phyloP scores from a whole-genome alignment of 2,113 vertebrate species.

The Neolamprologus tretocephalus region DNA sequence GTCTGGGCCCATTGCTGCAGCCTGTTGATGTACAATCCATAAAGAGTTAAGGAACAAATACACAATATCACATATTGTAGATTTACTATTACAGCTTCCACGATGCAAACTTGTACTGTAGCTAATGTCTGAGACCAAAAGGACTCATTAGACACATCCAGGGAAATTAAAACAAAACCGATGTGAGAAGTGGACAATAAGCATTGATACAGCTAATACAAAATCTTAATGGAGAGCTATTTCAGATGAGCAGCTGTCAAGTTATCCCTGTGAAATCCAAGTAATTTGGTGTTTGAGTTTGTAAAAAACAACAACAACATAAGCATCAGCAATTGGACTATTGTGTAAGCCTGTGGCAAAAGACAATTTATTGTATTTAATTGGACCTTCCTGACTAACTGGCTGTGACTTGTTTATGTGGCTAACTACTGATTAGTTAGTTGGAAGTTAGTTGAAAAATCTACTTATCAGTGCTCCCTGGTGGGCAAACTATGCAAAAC shows the following conservation, averaged over 20 bases:
- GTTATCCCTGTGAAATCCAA: not conserved
- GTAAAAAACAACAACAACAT: not conserved
- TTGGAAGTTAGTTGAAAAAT: not conserved
- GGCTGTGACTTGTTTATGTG: not conserved
- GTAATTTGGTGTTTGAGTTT: not conserved
- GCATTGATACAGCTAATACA: not conserved
- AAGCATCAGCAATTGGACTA: not conserved
- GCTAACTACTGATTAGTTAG: not conserved
- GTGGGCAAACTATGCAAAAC: not conserved
- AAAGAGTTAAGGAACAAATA: not conserved
- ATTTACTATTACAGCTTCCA: not conserved
- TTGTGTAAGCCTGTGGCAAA: not conserved
- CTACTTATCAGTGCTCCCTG: not conserved
- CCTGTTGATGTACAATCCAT: not conserved
- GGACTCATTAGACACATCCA: not conserved
- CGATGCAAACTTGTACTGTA: not conserved
- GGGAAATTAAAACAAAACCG: not conserved
- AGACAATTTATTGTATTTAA: not conserved
- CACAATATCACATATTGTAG: not conserved
- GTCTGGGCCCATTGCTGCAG: slow-evolving; percentile 51
- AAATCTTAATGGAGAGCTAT: not conserved
- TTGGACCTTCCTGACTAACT: not conserved
- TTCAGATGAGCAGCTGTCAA: not conserved
- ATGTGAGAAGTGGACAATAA: not conserved
- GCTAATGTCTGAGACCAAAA: not conserved